Evolutionary conservation across 2,888 invertebrate genomes (phyloP).

Genomic region (Nymphalis c-album): DNA sequence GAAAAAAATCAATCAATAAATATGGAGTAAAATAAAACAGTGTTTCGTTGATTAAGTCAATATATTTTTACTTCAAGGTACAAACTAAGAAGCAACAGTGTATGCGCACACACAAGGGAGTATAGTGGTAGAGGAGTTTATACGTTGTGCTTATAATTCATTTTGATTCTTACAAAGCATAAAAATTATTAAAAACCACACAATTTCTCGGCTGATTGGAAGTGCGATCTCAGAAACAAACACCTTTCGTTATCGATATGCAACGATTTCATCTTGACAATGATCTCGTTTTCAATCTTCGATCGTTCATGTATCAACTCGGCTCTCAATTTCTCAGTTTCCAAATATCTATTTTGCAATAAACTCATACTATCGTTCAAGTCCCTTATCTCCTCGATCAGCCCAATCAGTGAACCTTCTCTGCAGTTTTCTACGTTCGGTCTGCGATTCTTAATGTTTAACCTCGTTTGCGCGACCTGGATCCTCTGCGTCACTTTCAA

Average conservation of each 20-base stretch:
- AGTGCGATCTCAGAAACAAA: conserved; percentile 68
- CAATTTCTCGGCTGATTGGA: conserved; percentile 72
- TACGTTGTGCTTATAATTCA: too few relatives aligned
- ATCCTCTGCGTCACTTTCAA: conserved; percentile 68
- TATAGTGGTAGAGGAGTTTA: too few relatives aligned
- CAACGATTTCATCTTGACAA: conserved; percentile 70
- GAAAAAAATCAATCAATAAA: too few relatives aligned
- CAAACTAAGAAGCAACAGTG: too few relatives aligned
- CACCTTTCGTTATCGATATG: conserved; percentile 70
- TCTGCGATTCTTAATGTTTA: conserved; percentile 67
- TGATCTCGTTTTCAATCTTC: conserved; percentile 69
- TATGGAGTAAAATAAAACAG: too few relatives aligned
- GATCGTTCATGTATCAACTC: conserved; percentile 70
- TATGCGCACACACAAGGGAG: too few relatives aligned
- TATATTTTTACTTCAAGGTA: too few relatives aligned
- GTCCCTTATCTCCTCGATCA: conserved; percentile 72
- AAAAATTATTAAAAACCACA: conserved; percentile 57
- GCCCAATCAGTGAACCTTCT: conserved; percentile 67
- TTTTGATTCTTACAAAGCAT: too few relatives aligned
- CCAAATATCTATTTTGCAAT: conserved; percentile 62
- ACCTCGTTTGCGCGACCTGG: conserved; percentile 72
- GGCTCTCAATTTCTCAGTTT: conserved; percentile 67
- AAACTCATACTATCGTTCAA: conserved; percentile 70
- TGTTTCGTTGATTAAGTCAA: too few relatives aligned
- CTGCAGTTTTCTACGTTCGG: conserved; percentile 74